These are phyloP conservation scores for Oedothorax gibbosus DNA, from an alignment of 1,140 invertebrate species.

Conservation along the genomic window DNA sequence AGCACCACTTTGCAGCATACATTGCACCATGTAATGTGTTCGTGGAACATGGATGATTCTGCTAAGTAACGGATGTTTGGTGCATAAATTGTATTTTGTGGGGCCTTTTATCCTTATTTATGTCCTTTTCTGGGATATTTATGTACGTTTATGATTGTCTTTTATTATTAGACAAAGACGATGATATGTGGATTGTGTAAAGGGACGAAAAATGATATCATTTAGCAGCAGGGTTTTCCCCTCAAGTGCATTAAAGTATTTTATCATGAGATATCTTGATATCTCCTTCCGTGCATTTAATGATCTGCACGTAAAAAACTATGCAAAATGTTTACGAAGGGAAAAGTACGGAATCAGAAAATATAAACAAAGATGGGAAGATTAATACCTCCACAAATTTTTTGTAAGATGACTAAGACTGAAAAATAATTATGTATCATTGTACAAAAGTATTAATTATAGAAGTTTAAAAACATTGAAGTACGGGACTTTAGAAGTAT, in stretches of 20 bases:
- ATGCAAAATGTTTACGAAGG: too few species aligned
- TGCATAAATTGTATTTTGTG: background rate
- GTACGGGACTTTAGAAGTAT: too few species aligned
- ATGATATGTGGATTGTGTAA: background rate
- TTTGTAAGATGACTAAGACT: too few species aligned
- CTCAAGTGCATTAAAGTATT: background rate
- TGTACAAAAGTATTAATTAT: too few species aligned
- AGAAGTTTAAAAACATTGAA: too few species aligned
- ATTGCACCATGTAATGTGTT: background rate
- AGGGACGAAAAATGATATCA: background rate
- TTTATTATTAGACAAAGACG: background rate
- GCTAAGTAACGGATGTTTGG: slow-evolving; percentile 12
- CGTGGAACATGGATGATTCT: background rate
- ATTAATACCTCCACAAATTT: too few species aligned
- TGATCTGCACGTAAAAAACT: too few species aligned
- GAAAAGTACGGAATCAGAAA: too few species aligned
- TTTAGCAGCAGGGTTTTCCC: background rate
- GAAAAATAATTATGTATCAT: too few species aligned
- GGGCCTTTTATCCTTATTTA: background rate
- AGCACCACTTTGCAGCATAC: background rate
- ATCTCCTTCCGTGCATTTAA: too few species aligned
- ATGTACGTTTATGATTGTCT: background rate
- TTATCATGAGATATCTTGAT: too few species aligned
- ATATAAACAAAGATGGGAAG: too few species aligned
- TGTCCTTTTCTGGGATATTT: background rate